Base-by-base conservation (phyloP, 1,140 invertebrate species). In the Streblospio benedicti region DNA sequence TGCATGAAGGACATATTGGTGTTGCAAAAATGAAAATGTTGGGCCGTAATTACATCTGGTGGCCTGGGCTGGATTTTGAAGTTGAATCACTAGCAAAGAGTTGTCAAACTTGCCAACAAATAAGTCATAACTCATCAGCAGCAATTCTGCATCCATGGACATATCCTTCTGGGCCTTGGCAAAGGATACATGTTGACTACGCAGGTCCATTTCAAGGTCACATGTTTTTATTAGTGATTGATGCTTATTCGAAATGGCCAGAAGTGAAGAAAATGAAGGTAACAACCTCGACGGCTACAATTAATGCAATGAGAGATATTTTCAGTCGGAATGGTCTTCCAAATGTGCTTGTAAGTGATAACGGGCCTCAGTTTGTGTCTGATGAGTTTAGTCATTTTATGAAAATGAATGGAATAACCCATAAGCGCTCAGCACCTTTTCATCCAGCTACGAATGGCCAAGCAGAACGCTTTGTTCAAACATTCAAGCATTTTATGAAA, bases 171-270 rank as follows among this genome's bases (percentile, higher is more conserved):
- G 65, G 6, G 25, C 77, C 74, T 0, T 82, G 77, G 74, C 62
- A 73, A 14, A 62, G 80, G 49, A 43, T 82, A 0, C 80, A 83
- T 62, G 67, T 79, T 0, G 82, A 82, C 63, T 81, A 78, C 63
- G 75, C 76, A 4, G 78, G 78, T 14, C 74, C 76, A 4, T 69
- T 80, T 14, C 56, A 66, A 16, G 70, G 67, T 9, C 61, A 71
- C 52, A 71, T 63, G 59, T 81, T 76, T 61, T 55, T 80, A 14
- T 67, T 81, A 28, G 57, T 79, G 2, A 67, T 75, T 0, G 80
- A 81, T 68, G 57, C 73, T 1, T 73, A 69, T 58, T 74, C 73
- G 0, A 78, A 76, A 61, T 81, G 74, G 73, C 62, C 71, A 18
- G 75, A 80, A 64, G 67, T 79, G 1, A 12, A 30, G 18, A 23